Conservation (phyloP, 2,113 vertebrate genomes). For the Aphelocoma coerulescens region DNA sequence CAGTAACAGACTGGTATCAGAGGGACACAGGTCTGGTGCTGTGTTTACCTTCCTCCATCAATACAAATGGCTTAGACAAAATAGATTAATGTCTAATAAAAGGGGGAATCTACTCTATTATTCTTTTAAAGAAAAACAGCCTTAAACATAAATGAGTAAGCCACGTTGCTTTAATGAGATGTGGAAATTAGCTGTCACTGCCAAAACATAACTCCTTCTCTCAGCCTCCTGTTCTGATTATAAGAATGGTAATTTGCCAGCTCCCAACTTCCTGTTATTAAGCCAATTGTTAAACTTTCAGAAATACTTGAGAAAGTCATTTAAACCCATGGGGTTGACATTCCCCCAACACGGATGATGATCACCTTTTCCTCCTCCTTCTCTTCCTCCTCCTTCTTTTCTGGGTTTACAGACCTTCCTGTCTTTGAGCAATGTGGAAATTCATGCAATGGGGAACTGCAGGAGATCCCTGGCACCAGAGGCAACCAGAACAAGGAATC, state of each 20-base stretch:
- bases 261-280: slow-evolving; percentile 44
- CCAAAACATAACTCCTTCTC: slow-evolving; percentile 28
- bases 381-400: background rate
- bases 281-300: slow-evolving; percentile 40
- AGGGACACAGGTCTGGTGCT: background rate
- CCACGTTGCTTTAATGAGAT: background rate
- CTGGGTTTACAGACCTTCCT: background rate
- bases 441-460: background rate
- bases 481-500: background rate
- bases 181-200: slow-evolving; percentile 34
- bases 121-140: background rate
- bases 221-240: slow-evolving; percentile 23
- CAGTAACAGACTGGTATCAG: background rate
- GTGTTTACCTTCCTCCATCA: slow-evolving; percentile 7
- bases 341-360: background rate
- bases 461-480: background rate
- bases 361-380: background rate
- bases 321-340: background rate
- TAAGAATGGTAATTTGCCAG: slow-evolving; percentile 33
- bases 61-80: background rate
- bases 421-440: background rate
- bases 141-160: background rate
- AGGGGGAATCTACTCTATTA: background rate
- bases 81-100: background rate
- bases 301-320: background rate